A percentile compares a stretch with the other conserved stretches of the same genome.
phyloP scores from a whole-genome alignment of 2,113 vertebrate species.

The Hylia prasina region DNA sequence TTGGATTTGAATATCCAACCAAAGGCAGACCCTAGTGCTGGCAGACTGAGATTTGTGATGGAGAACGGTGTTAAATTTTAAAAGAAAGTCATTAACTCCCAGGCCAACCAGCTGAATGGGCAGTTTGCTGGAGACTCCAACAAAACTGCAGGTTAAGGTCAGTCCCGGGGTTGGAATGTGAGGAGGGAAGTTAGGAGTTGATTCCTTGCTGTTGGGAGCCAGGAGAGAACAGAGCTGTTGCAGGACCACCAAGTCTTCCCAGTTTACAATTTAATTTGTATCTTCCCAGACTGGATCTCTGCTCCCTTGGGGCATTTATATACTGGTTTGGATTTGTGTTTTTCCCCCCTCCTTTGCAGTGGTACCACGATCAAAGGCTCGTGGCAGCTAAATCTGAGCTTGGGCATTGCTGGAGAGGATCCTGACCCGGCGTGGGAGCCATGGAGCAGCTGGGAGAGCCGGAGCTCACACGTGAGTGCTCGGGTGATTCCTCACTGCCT shows the following conservation, averaged over 20 bases:
- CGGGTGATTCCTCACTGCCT: rapidly evolving
- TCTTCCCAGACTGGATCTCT: not conserved
- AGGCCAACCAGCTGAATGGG: conserved; percentile 9
- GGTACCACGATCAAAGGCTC: not conserved
- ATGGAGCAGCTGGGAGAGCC: not conserved
- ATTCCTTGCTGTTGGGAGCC: not conserved
- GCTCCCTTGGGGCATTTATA: not conserved
- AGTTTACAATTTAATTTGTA: not conserved
- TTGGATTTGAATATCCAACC: not conserved
- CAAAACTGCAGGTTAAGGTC: conserved; percentile 10
- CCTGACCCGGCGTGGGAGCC: not conserved
- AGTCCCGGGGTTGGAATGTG: not conserved
- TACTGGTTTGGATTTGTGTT: not conserved
- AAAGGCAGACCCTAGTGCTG: not conserved
- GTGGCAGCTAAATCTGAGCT: not conserved
- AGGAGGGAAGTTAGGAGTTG: not conserved
- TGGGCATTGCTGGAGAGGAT: not conserved
- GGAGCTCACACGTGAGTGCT: not conserved
- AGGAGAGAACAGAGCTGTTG: not conserved
- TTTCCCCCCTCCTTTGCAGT: not conserved
- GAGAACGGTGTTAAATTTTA: conserved; percentile 53
- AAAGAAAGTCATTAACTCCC: conserved; percentile 49
- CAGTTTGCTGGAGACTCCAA: not conserved
- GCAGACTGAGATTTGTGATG: not conserved
- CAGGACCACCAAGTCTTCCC: not conserved